Base-by-base conservation (phyloP, 2,113 vertebrate species). In the Takifugu bimaculatus region DNA sequence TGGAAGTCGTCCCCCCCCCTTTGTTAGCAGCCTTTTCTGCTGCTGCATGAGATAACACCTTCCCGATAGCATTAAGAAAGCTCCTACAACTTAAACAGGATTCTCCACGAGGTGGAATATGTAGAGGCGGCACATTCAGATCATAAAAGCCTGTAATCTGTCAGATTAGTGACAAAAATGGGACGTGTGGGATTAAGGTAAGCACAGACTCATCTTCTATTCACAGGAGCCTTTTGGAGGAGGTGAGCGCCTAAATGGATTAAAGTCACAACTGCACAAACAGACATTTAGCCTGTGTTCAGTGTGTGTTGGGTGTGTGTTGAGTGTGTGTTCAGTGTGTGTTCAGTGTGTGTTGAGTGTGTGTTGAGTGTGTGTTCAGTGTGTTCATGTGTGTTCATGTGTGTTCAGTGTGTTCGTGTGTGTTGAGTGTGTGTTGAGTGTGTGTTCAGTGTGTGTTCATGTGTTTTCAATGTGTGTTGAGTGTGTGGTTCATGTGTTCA, bases 161-260 rank as follows among this genome's bases (percentile, higher is more conserved):
- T 82, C 84, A 86, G 82, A 88, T 83, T 87, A 88, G 80, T 72
- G 73, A 72, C 69, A 82, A 72, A 87, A 85, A 78, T 67, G 76
- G 72, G 66, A 69, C 75, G 79, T 84, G 84, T 76, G 75, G 84
- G 85, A 87, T 86, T 87, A 87, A 85, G 78, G 85, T 78, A 83
- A 73, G 82, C 76, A 68, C 15, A 69, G 68, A 71, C 82, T 84
- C 81, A 81, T 85, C 57, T 78, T 62, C 77, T 75, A 86, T 81
- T 81, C 68, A 82, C 57, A 54, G 58, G 64, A 70, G 64, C 59
- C 59, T 75, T 76, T 74, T 68, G 65, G 71, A 77, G 76, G 74
- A 78, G 68, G 77, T 52, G 69, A 63, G 61, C 70, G 77, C 75
- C 73, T 88, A 88, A 88, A 74, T 85, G 86, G 86, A 86, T 88